These are phyloP conservation scores for Pangasius mekongensis DNA, from an alignment of 2,797 vertebrate genomes.

Conservation along the genomic window DNA sequence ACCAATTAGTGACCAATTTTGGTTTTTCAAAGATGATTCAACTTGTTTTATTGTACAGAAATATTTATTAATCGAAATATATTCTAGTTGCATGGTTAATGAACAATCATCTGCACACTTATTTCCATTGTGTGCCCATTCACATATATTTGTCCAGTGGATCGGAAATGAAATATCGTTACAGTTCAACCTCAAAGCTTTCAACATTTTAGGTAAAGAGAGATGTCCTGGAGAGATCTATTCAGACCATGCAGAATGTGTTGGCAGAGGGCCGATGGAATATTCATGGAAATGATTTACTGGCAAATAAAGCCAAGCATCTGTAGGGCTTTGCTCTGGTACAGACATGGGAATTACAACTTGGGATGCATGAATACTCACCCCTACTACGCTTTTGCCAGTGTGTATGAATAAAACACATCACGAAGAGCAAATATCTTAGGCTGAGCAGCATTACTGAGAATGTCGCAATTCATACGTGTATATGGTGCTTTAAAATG, in stretches of 20 bases:
- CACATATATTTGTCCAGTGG: not conserved
- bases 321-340: slow-evolving; percentile 18
- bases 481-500: not conserved
- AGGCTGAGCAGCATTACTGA: not conserved
- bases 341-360: not conserved
- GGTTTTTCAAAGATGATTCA: not conserved
- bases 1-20: not conserved
- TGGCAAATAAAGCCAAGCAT: slow-evolving; percentile 19
- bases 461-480: not conserved
- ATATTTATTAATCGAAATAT: not conserved
- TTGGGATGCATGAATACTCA: not conserved
- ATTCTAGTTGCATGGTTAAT: not conserved
- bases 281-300: slow-evolving; percentile 31
- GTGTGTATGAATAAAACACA: not conserved
- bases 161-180: not conserved
- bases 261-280: not conserved
- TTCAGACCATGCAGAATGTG: slow-evolving; percentile 16
- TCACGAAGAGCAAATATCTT: not conserved
- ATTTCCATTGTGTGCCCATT: not conserved
- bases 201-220: slow-evolving; percentile 14
- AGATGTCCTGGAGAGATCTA: not conserved
- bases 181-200: not conserved
- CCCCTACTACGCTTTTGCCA: not conserved
- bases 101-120: not conserved
- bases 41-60: not conserved